Conservation (phyloP, 1,140 invertebrate genomes). For the Dendroctonus ponderosae region DNA sequence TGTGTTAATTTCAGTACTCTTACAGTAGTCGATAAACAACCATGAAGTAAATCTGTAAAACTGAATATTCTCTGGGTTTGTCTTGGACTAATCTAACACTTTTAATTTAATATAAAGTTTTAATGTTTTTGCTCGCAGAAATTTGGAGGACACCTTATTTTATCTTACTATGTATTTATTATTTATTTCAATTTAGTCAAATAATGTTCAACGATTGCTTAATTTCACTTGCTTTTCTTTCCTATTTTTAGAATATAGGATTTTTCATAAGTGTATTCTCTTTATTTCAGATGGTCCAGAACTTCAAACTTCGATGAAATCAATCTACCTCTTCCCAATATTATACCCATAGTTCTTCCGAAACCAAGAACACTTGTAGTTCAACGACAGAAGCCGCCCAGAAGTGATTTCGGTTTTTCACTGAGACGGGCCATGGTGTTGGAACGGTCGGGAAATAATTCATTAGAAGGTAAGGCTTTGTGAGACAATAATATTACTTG, state of each 20-base stretch:
- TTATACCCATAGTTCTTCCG: slow-evolving; percentile 72
- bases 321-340: slow-evolving; percentile 74
- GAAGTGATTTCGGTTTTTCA: slow-evolving; percentile 93
- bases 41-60: too few species aligned
- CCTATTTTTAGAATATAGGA: too few species aligned
- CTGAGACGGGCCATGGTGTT: slow-evolving; percentile 82
- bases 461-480: slow-evolving; percentile 21
- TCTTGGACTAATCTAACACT: too few species aligned
- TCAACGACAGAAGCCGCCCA: slow-evolving; percentile 75
- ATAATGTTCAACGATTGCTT: background rate
- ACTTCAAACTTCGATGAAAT: slow-evolving; percentile 71
- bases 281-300: slow-evolving; percentile 60
- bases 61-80: too few species aligned
- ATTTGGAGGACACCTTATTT: too few species aligned
- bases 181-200: too few species aligned
- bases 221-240: background rate
- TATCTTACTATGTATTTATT: too few species aligned
- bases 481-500: too few species aligned
- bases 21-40: too few species aligned
- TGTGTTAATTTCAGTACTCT: too few species aligned
- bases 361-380: slow-evolving; percentile 75
- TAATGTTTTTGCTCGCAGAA: too few species aligned
- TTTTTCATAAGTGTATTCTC: slow-evolving; percentile 4
- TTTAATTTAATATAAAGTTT: too few species aligned
- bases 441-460: slow-evolving; percentile 53